A percentile compares a stretch with the other conserved stretches of the same genome.
Evolutionary conservation across 2,888 invertebrate genomes (phyloP).

Genomic region (Lypha dubia): DNA sequence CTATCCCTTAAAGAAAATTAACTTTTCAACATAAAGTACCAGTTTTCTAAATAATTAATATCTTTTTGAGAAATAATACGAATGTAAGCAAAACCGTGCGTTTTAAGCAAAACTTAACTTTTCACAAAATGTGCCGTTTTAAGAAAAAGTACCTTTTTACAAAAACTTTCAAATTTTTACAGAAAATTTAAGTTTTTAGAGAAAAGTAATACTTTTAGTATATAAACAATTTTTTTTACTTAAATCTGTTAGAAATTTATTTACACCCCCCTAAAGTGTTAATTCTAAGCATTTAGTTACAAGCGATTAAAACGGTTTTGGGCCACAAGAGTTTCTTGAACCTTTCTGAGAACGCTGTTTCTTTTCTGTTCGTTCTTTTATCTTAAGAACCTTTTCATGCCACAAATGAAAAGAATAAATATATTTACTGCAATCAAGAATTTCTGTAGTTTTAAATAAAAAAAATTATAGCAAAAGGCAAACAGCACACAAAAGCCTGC

Average conservation of each 20-base stretch:
- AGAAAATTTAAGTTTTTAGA: not conserved
- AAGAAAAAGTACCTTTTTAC: not conserved
- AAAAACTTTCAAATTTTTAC: not conserved
- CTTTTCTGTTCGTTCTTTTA: not conserved
- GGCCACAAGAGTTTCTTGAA: slow-evolving; percentile 73
- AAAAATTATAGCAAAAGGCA: slow-evolving; percentile 2
- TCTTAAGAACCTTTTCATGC: slow-evolving; percentile 45
- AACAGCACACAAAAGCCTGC: slow-evolving; percentile 9
- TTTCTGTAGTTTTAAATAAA: slow-evolving; percentile 40
- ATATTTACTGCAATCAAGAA: slow-evolving; percentile 26
- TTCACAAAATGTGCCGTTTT: no score
- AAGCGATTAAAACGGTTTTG: slow-evolving; percentile 65
- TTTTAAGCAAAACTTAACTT: no score
- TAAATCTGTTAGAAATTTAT: not conserved
- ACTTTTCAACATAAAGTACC: no score
- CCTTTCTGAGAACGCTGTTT: slow-evolving; percentile 38
- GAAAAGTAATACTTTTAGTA: not conserved
- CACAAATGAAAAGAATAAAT: slow-evolving; percentile 28
- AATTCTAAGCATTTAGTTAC: not conserved
- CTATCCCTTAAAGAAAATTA: no score
- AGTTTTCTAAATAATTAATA: no score
- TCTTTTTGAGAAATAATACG: no score
- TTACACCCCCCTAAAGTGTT: slow-evolving; percentile 10
- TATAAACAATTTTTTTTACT: not conserved
- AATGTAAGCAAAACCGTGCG: no score